These are phyloP conservation scores for Philopotamus ludificatus DNA, from an alignment of 1,140 invertebrate genomes.

Conservation along the genomic window DNA sequence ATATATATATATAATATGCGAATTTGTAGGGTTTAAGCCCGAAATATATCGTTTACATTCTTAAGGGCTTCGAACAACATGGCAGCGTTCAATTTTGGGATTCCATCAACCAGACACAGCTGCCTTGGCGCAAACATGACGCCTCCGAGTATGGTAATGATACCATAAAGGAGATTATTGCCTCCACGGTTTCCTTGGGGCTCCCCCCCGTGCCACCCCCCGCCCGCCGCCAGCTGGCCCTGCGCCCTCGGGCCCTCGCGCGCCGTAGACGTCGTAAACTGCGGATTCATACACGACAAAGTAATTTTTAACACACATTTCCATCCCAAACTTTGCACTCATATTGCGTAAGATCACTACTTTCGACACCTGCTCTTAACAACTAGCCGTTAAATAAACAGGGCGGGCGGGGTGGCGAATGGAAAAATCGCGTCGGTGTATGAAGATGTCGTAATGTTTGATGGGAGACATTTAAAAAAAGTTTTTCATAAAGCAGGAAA, in stretches of 20 bases:
- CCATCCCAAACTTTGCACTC: conserved; percentile 23
- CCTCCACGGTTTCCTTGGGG: background rate
- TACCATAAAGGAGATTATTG: conserved; percentile 38
- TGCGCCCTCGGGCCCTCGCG: background rate
- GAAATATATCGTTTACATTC: too few species aligned
- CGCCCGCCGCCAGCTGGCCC: background rate
- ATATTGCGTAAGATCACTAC: background rate
- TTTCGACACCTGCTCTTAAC: conserved; percentile 1
- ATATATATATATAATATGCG: too few species aligned
- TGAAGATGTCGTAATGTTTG: background rate
- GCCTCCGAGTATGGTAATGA: too few species aligned
- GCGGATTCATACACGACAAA: conserved; percentile 17
- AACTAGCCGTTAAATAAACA: conserved; percentile 2
- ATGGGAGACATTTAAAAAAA: background rate
- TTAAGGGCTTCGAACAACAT: too few species aligned
- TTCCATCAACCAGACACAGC: too few species aligned
- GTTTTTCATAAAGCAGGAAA: background rate
- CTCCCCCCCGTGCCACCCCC: background rate
- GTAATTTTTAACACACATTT: conserved; percentile 32
- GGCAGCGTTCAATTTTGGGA: too few species aligned
- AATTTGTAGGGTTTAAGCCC: too few species aligned
- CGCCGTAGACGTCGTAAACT: conserved; percentile 9
- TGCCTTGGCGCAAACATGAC: too few species aligned
- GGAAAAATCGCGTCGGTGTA: background rate
- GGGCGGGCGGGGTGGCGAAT: background rate